Evolutionary conservation across 2,888 invertebrate species (phyloP), one percentile per base, ranked within the genome.

Genomic region (Melanotus villosus): DNA sequence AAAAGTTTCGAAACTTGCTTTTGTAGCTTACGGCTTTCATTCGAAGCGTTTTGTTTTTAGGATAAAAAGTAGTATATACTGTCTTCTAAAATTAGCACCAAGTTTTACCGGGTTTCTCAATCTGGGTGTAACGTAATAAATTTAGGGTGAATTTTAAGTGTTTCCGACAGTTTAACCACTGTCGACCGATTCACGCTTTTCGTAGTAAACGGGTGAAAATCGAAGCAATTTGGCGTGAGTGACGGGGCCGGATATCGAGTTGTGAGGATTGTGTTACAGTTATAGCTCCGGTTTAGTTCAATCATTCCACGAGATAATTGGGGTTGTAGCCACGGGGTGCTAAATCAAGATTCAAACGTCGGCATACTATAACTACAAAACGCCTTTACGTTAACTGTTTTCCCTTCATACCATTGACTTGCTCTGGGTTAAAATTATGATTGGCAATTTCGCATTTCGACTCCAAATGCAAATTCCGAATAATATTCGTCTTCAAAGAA

Each of bases 231-330:
- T 65, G 64, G 70, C 58, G 70, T 50, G 59, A 70, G 64, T 58
- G 69, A 66, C 68, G 57, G 70, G 67, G 68, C 70, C 73, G 74
- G 74, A 77, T 74, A 75, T 76, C 74, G 75, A 75, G 69, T 75
- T 74, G 73, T 68, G 34, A 45, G 75, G 71, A 76, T 77, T 73
- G 71, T 71, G 75, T 75, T 76, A 74, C 73, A 71, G 69, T 75
- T 75, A 77, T 76, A 75, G 74, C 70, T 71, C 62, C 71, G 72
- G 73, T 72, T 74, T 62, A 67, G 75, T 65, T 72, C 73, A 71
- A 75, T 76, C 76, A 76, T 71, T 75, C 73, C 72, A 57, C 23
- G 56, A 71, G 70, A 73, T 74, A 70, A 76, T 73, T 74, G 70
- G 66, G 67, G 71, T 57, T 59, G 68, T 21, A 56, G 69, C 64